Conservation (phyloP, 2,797 vertebrate genomes). For the Delichon dasypus region DNA sequence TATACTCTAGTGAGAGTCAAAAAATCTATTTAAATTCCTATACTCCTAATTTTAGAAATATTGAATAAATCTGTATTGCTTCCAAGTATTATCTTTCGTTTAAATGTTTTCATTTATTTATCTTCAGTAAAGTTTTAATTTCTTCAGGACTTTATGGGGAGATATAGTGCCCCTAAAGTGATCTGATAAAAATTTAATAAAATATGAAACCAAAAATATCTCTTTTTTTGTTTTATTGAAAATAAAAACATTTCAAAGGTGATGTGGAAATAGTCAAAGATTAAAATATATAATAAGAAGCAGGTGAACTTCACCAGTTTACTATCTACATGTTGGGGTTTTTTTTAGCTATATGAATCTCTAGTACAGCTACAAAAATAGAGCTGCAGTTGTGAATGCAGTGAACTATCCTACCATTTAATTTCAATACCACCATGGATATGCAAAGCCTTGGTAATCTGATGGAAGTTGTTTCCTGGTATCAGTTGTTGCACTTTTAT, state of each 20-base stretch:
- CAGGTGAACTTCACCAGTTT: neutral
- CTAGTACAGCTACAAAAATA: neutral
- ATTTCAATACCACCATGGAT: accelerated
- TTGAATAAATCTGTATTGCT: neutral
- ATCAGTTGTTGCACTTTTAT: neutral
- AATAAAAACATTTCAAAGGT: neutral
- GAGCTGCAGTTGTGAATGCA: neutral
- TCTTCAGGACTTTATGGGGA: neutral
- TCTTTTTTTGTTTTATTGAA: neutral
- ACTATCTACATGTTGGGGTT: neutral
- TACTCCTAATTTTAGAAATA: neutral
- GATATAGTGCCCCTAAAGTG: neutral
- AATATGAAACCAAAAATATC: neutral
- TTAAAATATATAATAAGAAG: neutral
- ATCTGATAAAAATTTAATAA: neutral
- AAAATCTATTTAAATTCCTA: neutral
- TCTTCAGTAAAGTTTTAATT: neutral
- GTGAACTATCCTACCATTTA: neutral
- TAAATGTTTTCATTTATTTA: neutral
- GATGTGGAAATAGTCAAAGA: neutral
- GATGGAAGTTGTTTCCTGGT: neutral
- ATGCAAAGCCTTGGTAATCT: neutral
- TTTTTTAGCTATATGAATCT: neutral
- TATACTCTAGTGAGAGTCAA: neutral
- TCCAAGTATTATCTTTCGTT: neutral